Evolutionary conservation across 23 tunicate genomes (phyloP).

Genomic region (Aplidium turbinatum): DNA sequence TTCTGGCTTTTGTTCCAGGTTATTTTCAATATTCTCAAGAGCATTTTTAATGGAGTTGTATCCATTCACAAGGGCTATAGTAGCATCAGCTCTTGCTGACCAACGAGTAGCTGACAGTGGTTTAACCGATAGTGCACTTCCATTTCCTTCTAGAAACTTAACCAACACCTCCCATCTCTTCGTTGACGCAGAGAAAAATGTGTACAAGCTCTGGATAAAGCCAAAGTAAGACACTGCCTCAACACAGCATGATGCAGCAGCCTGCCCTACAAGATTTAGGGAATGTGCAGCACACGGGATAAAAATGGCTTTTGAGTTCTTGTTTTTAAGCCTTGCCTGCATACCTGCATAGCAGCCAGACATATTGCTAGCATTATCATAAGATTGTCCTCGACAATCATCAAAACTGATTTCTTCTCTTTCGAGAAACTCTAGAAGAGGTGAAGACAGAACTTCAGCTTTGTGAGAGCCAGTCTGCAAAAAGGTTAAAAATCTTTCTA

Average conservation of each 20-base stretch:
- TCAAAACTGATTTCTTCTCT: not conserved
- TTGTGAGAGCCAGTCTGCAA: too few species aligned
- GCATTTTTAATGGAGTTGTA: too few species aligned
- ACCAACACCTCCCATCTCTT: constrained; percentile 15
- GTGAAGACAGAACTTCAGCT: too few species aligned
- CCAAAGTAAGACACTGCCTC: constrained; percentile 1
- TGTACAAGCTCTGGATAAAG: constrained; percentile 10
- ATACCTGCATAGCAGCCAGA: constrained; percentile 8
- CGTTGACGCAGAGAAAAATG: constrained; percentile 32
- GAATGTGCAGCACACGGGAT: constrained; percentile 31
- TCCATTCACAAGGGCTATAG: too few species aligned
- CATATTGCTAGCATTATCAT: constrained; percentile 22
- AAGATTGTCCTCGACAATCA: constrained; percentile 21
- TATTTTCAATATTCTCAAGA: too few species aligned
- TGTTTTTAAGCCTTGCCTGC: constrained; percentile 14
- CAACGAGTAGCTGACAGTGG: too few species aligned
- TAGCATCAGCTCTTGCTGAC: too few species aligned
- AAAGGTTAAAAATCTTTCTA: too few species aligned
- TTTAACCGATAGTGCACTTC: too few species aligned
- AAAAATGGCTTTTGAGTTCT: not conserved
- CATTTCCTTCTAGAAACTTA: too few species aligned
- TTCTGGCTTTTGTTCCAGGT: too few species aligned
- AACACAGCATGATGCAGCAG: constrained; percentile 4
- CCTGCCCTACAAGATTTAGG: constrained; percentile 2
- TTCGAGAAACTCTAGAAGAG: too few species aligned